These are phyloP conservation scores for Ploceus nigricollis DNA, from an alignment of 2,113 vertebrate genomes.

Conservation along the genomic window DNA sequence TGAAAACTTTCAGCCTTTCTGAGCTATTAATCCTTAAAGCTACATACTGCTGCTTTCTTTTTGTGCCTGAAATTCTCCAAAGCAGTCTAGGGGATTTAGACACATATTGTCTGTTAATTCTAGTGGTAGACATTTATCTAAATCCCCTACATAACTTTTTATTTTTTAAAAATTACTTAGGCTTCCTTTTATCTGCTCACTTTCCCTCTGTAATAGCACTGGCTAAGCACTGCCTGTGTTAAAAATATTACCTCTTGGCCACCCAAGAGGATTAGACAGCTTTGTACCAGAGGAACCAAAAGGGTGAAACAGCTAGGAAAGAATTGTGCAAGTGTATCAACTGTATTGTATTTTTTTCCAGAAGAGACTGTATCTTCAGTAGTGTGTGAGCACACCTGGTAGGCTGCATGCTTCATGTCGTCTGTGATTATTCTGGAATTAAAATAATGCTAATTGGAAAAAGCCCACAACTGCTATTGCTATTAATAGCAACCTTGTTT, in stretches of 20 bases:
- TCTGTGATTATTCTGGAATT: background rate
- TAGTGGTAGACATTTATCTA: background rate
- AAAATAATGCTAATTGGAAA: background rate
- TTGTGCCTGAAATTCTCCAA: background rate
- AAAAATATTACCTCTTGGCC: background rate
- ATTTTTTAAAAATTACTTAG: background rate
- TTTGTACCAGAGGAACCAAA: background rate
- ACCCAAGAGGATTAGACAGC: background rate
- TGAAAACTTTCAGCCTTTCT: background rate
- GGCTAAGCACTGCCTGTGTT: background rate
- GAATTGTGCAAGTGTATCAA: background rate
- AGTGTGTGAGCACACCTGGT: background rate
- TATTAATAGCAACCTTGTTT: background rate
- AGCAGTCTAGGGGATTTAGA: background rate
- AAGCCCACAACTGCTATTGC: background rate
- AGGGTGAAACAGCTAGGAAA: background rate
- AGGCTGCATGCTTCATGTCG: background rate
- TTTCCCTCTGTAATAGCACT: background rate
- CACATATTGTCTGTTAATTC: background rate
- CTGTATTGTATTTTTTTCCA: background rate
- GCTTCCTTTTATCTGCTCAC: background rate
- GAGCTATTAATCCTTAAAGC: background rate
- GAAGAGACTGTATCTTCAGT: background rate
- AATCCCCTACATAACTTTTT: background rate
- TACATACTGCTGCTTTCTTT: background rate